phyloP scores from a whole-genome alignment of 2,113 vertebrate species.

The Brevimyrus niger region DNA sequence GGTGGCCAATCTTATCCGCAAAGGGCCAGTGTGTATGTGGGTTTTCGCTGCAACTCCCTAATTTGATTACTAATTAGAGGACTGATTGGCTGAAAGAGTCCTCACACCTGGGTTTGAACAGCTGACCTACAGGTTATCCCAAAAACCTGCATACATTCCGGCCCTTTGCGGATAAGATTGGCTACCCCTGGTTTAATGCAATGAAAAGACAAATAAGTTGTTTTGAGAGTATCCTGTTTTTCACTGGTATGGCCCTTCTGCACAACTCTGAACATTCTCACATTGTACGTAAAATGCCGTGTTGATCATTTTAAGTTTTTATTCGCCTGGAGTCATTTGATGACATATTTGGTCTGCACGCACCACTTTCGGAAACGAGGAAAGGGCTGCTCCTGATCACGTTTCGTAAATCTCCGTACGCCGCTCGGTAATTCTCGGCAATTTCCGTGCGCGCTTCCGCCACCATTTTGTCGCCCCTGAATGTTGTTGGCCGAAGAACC shows the following conservation, averaged over 20 bases:
- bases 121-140: no score
- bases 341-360: background rate
- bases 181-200: no score
- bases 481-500: conserved; percentile 23
- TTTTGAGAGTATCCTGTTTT: background rate
- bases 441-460: conserved; percentile 21
- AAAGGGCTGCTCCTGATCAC: background rate
- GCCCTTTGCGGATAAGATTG: no score
- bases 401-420: conserved; percentile 33
- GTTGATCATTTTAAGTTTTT: background rate
- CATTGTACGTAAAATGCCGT: background rate
- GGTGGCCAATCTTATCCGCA: no score
- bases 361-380: background rate
- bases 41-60: no score
- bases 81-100: no score
- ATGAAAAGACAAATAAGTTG: background rate
- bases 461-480: conserved; percentile 48
- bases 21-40: no score
- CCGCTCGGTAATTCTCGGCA: conserved; percentile 31
- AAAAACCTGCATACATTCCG: no score
- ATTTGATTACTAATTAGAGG: no score
- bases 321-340: background rate
- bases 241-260: background rate
- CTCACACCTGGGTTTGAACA: no score
- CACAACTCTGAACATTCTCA: background rate